These are phyloP conservation scores for Pseudorasbora parva DNA, from an alignment of 2,113 vertebrate species.

Conservation along the genomic window DNA sequence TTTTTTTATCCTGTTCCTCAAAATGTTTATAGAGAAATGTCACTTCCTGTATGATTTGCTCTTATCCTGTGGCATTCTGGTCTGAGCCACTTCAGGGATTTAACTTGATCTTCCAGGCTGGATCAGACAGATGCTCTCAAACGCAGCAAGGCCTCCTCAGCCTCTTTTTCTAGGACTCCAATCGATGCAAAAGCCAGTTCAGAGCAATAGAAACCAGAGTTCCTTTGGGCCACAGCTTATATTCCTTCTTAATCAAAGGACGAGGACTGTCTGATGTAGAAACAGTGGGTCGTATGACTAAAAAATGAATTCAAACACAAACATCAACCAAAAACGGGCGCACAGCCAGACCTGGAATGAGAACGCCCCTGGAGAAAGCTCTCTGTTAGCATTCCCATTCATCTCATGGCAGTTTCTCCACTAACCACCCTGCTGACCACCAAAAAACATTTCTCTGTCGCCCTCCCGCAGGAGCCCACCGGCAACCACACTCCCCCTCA, in stretches of 20 bases:
- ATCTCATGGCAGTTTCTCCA: neutral
- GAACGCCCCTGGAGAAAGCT: neutral
- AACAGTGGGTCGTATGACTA: neutral
- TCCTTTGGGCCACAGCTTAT: neutral
- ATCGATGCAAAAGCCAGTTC: neutral
- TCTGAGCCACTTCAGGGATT: neutral
- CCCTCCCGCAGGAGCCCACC: constrained; percentile 85
- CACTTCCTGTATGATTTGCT: neutral
- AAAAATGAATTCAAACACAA: neutral
- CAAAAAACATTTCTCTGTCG: neutral
- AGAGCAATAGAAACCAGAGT: neutral
- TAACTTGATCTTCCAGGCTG: constrained; percentile 32
- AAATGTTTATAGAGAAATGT: neutral
- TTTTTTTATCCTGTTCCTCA: neutral
- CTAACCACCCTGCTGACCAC: neutral
- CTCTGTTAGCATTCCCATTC: neutral
- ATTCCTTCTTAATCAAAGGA: neutral
- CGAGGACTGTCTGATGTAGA: neutral
- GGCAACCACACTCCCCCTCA: constrained; percentile 98
- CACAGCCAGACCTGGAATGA: neutral
- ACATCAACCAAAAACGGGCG: neutral
- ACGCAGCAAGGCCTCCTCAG: neutral
- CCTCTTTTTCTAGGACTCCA: neutral
- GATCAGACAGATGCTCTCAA: constrained; percentile 31
- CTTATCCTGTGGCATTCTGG: constrained; percentile 9